A percentile compares a stretch with the other conserved stretches of the same genome.
Conservation (phyloP, 2,113 vertebrate species). For the Petrocephalus microphthalmus region DNA sequence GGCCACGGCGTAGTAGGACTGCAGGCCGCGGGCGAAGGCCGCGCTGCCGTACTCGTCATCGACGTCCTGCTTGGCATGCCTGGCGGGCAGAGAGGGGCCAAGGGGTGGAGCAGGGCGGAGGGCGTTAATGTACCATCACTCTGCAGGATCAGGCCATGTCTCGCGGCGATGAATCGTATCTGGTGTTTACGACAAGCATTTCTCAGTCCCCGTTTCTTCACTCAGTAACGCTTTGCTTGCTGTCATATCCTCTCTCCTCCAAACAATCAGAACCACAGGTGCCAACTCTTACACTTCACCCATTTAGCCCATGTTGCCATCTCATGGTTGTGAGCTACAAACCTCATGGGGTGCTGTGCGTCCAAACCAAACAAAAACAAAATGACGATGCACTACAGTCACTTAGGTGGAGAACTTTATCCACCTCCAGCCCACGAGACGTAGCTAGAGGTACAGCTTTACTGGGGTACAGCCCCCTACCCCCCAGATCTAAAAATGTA, state of each 20-base stretch:
- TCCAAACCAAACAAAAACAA: not conserved
- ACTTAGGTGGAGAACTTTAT: not conserved
- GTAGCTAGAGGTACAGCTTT: too few relatives aligned
- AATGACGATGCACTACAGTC: not conserved
- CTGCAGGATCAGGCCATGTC: not conserved
- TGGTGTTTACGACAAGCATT: not conserved
- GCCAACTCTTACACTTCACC: not conserved
- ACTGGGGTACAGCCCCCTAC: too few relatives aligned
- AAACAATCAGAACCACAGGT: not conserved
- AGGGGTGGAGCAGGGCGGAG: not conserved
- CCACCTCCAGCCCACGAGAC: not conserved
- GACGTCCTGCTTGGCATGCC: constrained; percentile 88
- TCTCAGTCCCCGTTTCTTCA: not conserved
- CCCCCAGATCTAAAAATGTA: too few relatives aligned
- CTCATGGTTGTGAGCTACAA: not conserved
- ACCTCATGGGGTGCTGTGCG: not conserved
- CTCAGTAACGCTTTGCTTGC: not conserved
- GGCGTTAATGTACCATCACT: not conserved
- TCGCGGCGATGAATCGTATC: not conserved
- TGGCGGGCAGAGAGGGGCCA: constrained; percentile 34
- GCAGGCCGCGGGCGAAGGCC: constrained; percentile 71
- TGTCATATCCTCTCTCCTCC: not conserved
- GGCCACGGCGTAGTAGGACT: constrained; percentile 93
- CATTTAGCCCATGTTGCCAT: not conserved
- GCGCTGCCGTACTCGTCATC: constrained; percentile 85